A percentile compares a stretch with the other conserved stretches of the same genome.
Conservation (phyloP, 2,797 vertebrate species). For the Hoplostethus mediterraneus region DNA sequence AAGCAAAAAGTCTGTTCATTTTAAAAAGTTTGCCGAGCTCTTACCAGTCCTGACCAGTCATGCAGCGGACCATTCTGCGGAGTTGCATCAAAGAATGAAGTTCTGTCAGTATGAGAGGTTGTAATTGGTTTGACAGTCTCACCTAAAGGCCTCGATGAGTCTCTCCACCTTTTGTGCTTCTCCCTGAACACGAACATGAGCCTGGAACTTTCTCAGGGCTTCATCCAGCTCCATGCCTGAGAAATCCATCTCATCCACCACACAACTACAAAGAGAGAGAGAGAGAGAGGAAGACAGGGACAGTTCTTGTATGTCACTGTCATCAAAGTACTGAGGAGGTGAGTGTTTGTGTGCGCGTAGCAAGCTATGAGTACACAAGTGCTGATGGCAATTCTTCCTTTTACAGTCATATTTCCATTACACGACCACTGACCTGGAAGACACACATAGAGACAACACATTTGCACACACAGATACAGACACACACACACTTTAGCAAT, state of each 20-base stretch:
- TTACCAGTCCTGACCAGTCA: constrained; percentile 34
- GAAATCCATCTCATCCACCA: constrained; percentile 99
- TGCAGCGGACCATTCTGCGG: constrained; percentile 42
- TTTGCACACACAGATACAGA: constrained; percentile 24
- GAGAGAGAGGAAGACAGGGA: constrained; percentile 14
- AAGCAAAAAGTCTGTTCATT: constrained; percentile 50
- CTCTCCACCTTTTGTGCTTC: constrained; percentile 99
- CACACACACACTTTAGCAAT: constrained; percentile 14
- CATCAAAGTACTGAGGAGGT: constrained; percentile 41
- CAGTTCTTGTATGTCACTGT: constrained; percentile 18
- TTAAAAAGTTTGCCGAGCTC: constrained; percentile 36
- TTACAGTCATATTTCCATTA: constrained; percentile 68
- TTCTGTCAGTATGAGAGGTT: constrained; percentile 22
- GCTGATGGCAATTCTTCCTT: constrained; percentile 64
- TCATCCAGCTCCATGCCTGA: constrained; percentile 98
- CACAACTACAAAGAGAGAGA: constrained; percentile 85
- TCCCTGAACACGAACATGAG: constrained; percentile 97
- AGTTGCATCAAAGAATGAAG: constrained; percentile 42
- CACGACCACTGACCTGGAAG: constrained; percentile 76
- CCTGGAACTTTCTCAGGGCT: constrained; percentile 98
- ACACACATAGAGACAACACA: constrained; percentile 53
- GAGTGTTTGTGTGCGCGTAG: constrained; percentile 15
- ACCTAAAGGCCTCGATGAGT: constrained; percentile 99
- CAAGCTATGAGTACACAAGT: constrained; percentile 44
- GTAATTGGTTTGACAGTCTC: constrained; percentile 57